Base-by-base conservation (phyloP, 2,888 invertebrate genomes). In the Macrostomum cliftonense region DNA sequence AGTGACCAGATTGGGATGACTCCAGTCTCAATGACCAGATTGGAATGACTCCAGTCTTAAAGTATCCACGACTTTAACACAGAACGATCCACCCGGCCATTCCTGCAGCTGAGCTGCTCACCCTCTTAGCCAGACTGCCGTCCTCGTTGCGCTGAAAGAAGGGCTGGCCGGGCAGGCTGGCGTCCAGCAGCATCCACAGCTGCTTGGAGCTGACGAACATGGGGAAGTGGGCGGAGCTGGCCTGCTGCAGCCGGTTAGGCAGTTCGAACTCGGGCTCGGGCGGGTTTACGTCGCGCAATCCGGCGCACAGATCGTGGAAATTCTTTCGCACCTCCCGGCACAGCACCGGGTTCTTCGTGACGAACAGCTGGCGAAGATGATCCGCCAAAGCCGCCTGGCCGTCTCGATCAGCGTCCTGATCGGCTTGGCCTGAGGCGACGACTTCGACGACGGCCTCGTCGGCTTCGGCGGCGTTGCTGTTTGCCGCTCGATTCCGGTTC, bases 291-390 rank as follows among this genome's bases (percentile, higher is more conserved):
- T 49, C 49, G 1, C 54, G 50, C 48, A 56, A 57, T 0, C 56
- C 20, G 13, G 58, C 55, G 43, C 54, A 54, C 21, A 64, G 54
- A 49, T 61, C 61, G 9, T 53, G 49, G 46, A 64, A 63, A 38
- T 60, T 63, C 53, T 63, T 64, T 53, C 59, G 54, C 12, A 64
- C 60, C 47, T 63, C 63, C 40, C 52, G 59, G 49, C 63, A 63
- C 36, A 64, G 53, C 12, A 62, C 59, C n/a, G 58, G 55, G 50
- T 63, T 64, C 54, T 63, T 61, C 1, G 62, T 63, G 43, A 63
- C 56, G 52, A 62, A 63, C 19, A 61, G 43, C 51, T 57, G 58
- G 39, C 55, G 57, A 16, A 58, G 50, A 21, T 57, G 55, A 39
- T 53, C 52, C 5, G 12, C 16, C n/a, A 1, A 13, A 5, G 14